Evolutionary conservation across 2,113 vertebrate genomes (phyloP).

Genomic region (Chrysemys picta): DNA sequence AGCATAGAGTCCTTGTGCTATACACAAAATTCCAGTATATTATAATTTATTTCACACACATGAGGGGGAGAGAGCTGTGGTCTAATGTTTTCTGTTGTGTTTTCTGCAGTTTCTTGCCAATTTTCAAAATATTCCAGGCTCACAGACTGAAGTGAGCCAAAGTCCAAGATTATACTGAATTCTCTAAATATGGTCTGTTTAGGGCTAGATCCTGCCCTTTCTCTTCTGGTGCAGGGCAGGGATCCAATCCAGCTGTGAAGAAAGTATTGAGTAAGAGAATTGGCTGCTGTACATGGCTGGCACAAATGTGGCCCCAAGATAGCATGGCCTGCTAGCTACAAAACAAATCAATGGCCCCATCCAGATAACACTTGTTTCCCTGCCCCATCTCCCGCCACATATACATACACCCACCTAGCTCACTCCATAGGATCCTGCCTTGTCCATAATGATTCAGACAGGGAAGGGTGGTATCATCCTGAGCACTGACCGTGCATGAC

Average conservation of each 20-base stretch:
- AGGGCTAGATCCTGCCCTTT: neutral
- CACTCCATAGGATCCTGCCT: rapidly evolving
- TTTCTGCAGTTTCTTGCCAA: constrained; percentile 38
- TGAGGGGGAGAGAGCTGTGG: constrained; percentile 46
- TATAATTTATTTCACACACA: neutral
- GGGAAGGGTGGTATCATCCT: neutral
- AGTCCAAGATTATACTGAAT: neutral
- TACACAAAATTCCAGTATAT: constrained; percentile 27
- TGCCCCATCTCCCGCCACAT: no score
- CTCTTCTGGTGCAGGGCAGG: neutral
- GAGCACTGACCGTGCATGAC: neutral
- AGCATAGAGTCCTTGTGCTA: constrained; percentile 23
- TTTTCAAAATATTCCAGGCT: constrained; percentile 56
- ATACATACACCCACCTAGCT: neutral
- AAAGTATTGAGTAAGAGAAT: neutral
- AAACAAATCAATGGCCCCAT: rapidly evolving
- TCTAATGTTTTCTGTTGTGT: constrained; percentile 61
- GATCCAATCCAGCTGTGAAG: neutral
- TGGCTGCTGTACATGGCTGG: neutral
- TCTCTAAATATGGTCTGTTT: neutral
- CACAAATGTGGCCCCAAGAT: rapidly evolving
- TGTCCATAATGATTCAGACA: neutral
- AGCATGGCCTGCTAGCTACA: neutral
- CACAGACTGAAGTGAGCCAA: neutral
- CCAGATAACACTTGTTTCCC: neutral